These are phyloP conservation scores for Stegodyphus mimosarum DNA, from an alignment of 1,140 invertebrate species.

Conservation along the genomic window DNA sequence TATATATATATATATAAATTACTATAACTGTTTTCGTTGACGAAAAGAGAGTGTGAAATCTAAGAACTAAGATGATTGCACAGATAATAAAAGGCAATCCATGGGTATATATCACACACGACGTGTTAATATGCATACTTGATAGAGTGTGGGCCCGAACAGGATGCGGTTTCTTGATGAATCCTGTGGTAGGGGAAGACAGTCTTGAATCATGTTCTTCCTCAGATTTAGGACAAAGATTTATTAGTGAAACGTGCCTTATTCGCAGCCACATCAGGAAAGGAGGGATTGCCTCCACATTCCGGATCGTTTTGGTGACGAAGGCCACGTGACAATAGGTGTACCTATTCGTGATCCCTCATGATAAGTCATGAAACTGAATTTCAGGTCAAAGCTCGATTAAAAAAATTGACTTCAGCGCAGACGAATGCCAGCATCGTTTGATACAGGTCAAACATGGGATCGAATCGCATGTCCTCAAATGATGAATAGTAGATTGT, in stretches of 20 bases:
- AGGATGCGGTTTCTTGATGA: neutral
- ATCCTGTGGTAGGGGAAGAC: too few species aligned
- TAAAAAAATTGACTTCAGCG: neutral
- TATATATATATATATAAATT: too few species aligned
- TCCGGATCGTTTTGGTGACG: neutral
- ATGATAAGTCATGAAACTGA: neutral
- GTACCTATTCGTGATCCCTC: neutral
- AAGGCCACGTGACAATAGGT: constrained; percentile 8
- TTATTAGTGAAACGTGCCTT: constrained; percentile 19
- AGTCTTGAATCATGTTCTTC: constrained; percentile 1
- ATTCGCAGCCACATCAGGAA: neutral
- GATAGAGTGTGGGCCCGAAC: neutral
- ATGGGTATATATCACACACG: too few species aligned
- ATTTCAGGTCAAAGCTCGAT: neutral
- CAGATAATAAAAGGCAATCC: too few species aligned
- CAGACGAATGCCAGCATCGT: neutral
- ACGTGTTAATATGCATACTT: too few species aligned
- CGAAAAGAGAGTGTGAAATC: too few species aligned
- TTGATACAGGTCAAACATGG: neutral
- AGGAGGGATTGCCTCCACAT: neutral
- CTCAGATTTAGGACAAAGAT: constrained; percentile 22
- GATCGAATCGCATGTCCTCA: neutral
- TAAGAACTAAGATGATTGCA: too few species aligned
- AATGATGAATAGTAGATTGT: neutral
- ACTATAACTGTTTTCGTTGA: too few species aligned